Percentiles rank a stretch among this genome's conserved stretches.
These are phyloP conservation scores for Semaprochilodus insignis DNA, from an alignment of 2,797 vertebrate genomes.

Conservation along the genomic window DNA sequence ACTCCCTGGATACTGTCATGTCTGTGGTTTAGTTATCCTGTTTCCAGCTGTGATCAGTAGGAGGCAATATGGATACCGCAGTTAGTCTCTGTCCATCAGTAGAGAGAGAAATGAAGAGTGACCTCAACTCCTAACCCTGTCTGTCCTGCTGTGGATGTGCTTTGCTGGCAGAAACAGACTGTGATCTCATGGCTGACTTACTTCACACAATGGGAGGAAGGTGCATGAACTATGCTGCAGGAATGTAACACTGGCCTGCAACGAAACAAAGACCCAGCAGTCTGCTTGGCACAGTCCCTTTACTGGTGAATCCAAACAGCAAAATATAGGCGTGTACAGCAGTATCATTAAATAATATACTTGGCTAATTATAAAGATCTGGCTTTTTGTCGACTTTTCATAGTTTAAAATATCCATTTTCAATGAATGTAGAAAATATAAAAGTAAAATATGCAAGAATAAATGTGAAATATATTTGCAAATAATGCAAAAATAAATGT, in stretches of 20 bases:
- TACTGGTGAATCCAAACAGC: neutral
- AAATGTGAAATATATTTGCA: too few relatives aligned
- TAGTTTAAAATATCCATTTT: too few relatives aligned
- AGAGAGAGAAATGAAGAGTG: neutral
- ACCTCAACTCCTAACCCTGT: slow-evolving; percentile 1
- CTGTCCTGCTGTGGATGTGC: slow-evolving; percentile 17
- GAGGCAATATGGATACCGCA: neutral
- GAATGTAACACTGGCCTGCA: slow-evolving; percentile 24
- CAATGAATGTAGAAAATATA: too few relatives aligned
- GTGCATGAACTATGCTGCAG: slow-evolving; percentile 16
- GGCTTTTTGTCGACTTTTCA: neutral
- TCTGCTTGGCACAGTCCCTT: neutral
- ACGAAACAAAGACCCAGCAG: slow-evolving; percentile 28
- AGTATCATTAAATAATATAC: neutral
- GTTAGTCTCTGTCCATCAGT: neutral
- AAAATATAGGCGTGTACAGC: neutral
- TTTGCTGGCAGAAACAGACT: slow-evolving; percentile 9
- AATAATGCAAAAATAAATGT: too few relatives aligned
- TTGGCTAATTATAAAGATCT: neutral
- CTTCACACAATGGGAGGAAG: slow-evolving; percentile 1
- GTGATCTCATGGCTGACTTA: slow-evolving; percentile 22
- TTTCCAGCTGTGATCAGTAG: neutral
- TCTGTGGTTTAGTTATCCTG: too few relatives aligned
- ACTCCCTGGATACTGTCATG: too few relatives aligned
- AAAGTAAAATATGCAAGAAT: too few relatives aligned